Percentiles rank a stretch among this genome's conserved stretches.
phyloP scores from a whole-genome alignment of 2,888 invertebrate species.

The Trichopoda pennipes region DNA sequence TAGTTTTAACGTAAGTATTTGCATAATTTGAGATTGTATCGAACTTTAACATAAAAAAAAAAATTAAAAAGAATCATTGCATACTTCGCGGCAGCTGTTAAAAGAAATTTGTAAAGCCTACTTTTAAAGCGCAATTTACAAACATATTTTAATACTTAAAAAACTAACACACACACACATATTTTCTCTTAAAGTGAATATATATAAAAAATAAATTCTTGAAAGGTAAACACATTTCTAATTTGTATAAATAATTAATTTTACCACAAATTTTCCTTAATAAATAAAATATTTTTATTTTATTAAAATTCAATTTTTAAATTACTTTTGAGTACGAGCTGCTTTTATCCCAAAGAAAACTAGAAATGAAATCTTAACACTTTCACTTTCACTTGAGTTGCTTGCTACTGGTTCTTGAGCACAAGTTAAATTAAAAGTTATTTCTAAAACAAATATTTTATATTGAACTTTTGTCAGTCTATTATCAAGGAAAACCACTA shows the following conservation, averaged over 20 bases:
- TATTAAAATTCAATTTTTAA: slow-evolving; percentile 13
- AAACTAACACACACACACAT: background rate
- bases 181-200: too few relatives aligned
- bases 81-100: too few relatives aligned
- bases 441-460: background rate
- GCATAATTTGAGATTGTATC: too few relatives aligned
- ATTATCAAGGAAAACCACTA: slow-evolving; percentile 36
- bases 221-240: slow-evolving; percentile 13
- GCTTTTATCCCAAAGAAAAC: slow-evolving; percentile 23
- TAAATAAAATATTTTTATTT: slow-evolving; percentile 42
- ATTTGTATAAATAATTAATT: background rate
- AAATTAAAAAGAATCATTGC: too few relatives aligned
- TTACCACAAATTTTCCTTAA: background rate
- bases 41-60: too few relatives aligned
- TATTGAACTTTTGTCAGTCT: slow-evolving; percentile 14
- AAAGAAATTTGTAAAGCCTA: slow-evolving; percentile 1
- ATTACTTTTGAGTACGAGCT: slow-evolving; percentile 81
- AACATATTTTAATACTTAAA: background rate
- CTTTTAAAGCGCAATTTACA: slow-evolving; percentile 7
- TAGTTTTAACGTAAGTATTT: too few relatives aligned
- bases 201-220: background rate
- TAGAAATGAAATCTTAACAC: slow-evolving; percentile 14
- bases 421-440: background rate
- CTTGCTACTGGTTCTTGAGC: background rate
- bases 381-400: slow-evolving; percentile 48